These are phyloP conservation scores for Caerostris darwini DNA, from an alignment of 1,140 invertebrate species.

Conservation along the genomic window DNA sequence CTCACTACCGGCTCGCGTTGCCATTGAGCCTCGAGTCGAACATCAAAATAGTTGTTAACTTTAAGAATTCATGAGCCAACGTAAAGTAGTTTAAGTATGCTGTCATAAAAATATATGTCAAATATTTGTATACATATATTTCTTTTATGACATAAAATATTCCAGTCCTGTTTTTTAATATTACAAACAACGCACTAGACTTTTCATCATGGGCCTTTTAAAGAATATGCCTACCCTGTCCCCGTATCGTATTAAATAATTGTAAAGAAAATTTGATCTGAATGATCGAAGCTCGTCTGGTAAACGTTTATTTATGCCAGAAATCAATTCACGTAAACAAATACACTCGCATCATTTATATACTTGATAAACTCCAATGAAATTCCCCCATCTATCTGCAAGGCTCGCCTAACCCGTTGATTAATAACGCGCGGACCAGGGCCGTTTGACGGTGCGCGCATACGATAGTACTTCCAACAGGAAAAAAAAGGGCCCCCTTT, in stretches of 20 bases:
- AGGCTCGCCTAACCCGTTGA: conserved; percentile 36
- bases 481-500: not conserved
- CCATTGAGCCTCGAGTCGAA: too few relatives aligned
- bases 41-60: too few relatives aligned
- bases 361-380: conserved; percentile 37
- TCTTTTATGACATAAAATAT: too few relatives aligned
- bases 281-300: not conserved
- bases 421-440: not conserved
- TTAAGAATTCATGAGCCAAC: too few relatives aligned
- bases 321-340: conserved; percentile 40
- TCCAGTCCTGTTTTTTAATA: too few relatives aligned
- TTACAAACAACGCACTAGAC: too few relatives aligned
- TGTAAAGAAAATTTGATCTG: not conserved
- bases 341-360: conserved; percentile 14
- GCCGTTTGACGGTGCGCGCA: not conserved
- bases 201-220: too few relatives aligned
- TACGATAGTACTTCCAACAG: conserved; percentile 1
- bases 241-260: not conserved
- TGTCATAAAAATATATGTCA: too few relatives aligned
- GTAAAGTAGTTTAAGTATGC: too few relatives aligned
- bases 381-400: not conserved
- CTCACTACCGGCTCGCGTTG: too few relatives aligned
- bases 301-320: conserved; percentile 25
- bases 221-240: too few relatives aligned
- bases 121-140: too few relatives aligned